Conservation (phyloP, 2,888 invertebrate genomes). For the Diarsia brunnea region DNA sequence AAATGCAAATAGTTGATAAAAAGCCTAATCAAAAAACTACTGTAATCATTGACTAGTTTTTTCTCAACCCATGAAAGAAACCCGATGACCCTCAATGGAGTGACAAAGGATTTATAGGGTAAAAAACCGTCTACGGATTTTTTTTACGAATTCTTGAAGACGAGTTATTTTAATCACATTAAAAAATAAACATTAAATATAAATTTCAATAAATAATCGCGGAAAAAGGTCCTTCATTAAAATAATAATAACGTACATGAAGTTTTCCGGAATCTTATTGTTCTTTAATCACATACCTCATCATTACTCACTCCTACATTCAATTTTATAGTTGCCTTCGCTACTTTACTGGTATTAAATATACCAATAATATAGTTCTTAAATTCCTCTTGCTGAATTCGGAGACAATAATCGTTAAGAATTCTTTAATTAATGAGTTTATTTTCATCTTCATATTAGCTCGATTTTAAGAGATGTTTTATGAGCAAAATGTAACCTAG, state of each 20-base stretch:
- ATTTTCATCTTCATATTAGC: background rate
- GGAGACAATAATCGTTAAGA: constrained; percentile 13
- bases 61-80: background rate
- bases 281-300: constrained; percentile 12
- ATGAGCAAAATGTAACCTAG: background rate
- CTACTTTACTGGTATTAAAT: constrained; percentile 10
- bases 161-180: background rate
- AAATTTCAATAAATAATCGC: background rate
- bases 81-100: background rate
- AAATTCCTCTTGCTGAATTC: constrained; percentile 9
- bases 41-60: background rate
- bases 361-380: constrained; percentile 8
- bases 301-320: constrained; percentile 25
- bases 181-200: background rate
- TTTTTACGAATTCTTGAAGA: background rate
- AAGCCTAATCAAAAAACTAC: background rate
- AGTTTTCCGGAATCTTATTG: constrained; percentile 38
- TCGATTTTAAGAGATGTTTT: background rate
- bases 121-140: background rate
- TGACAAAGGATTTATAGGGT: background rate
- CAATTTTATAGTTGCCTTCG: background rate
- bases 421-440: background rate
- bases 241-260: constrained; percentile 8
- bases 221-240: constrained; percentile 15
- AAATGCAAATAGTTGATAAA: background rate